phyloP scores from a whole-genome alignment of 1,140 invertebrate species.

The Ruditapes philippinarum region DNA sequence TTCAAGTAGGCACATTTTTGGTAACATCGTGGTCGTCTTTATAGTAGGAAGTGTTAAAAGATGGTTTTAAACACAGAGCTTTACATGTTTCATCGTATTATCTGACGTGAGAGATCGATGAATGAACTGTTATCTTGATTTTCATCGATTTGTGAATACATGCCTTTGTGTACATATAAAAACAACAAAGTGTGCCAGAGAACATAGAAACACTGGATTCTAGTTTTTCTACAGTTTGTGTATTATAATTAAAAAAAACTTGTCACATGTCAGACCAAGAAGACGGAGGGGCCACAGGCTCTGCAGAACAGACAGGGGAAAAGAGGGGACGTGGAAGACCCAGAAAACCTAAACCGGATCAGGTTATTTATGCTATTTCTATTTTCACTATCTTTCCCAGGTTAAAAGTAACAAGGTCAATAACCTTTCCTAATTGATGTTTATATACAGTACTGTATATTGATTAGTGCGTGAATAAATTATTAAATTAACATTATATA shows the following conservation, averaged over 20 bases:
- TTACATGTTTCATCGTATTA: background rate
- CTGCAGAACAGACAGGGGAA: background rate
- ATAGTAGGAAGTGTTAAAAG: constrained; percentile 1
- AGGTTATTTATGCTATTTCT: too few species aligned
- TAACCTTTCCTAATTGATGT: too few species aligned
- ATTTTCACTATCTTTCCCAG: too few species aligned
- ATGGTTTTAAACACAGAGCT: background rate
- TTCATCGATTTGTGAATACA: constrained; percentile 6
- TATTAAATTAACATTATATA: too few species aligned
- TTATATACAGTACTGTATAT: too few species aligned
- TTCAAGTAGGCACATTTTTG: background rate
- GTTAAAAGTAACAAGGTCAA: too few species aligned
- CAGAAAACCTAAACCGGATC: constrained; percentile 58
- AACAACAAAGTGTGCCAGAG: background rate
- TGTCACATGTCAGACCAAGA: constrained; percentile 15
- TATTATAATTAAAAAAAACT: background rate
- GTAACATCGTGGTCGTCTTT: background rate
- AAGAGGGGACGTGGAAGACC: constrained; percentile 57
- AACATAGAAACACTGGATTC: background rate
- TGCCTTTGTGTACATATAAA: background rate
- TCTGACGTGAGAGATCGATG: background rate
- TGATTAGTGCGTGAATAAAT: too few species aligned
- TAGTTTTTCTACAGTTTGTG: background rate
- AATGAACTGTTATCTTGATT: constrained; percentile 12
- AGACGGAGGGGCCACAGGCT: background rate